phyloP scores from a whole-genome alignment of 2,113 vertebrate genomes.

The Proteles cristata region DNA sequence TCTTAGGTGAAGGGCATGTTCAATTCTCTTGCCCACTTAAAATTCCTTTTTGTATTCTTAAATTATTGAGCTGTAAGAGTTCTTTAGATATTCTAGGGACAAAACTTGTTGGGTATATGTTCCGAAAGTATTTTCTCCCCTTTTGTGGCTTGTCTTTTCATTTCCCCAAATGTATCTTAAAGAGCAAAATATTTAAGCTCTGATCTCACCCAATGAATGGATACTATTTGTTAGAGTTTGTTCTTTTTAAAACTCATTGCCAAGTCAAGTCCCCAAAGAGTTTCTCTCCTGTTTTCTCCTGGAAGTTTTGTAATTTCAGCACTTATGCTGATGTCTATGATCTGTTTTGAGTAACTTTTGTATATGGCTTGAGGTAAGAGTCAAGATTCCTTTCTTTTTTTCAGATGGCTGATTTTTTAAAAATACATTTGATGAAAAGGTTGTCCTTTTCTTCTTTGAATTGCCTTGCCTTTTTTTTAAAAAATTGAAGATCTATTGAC shows the following conservation, averaged over 20 bases:
- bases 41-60: not conserved
- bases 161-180: not conserved
- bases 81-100: not conserved
- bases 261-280: not conserved
- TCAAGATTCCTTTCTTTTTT: not conserved
- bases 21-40: not conserved
- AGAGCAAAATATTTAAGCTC: not conserved
- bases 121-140: not conserved
- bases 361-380: not conserved
- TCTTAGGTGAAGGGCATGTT: not conserved
- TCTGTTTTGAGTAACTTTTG: not conserved
- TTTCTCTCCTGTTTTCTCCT: not conserved
- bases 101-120: not conserved
- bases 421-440: not conserved
- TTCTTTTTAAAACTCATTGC: not conserved
- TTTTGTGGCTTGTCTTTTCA: not conserved
- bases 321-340: not conserved
- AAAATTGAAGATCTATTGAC: constrained; percentile 25
- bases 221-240: not conserved
- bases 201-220: not conserved
- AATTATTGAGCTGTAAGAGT: not conserved
- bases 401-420: not conserved
- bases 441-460: not conserved
- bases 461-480: not conserved
- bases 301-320: too few species aligned